A percentile compares a stretch with the other conserved stretches of the same genome.
These are phyloP conservation scores for Prochilodus magdalenae DNA, from an alignment of 2,113 vertebrate genomes.

Conservation along the genomic window DNA sequence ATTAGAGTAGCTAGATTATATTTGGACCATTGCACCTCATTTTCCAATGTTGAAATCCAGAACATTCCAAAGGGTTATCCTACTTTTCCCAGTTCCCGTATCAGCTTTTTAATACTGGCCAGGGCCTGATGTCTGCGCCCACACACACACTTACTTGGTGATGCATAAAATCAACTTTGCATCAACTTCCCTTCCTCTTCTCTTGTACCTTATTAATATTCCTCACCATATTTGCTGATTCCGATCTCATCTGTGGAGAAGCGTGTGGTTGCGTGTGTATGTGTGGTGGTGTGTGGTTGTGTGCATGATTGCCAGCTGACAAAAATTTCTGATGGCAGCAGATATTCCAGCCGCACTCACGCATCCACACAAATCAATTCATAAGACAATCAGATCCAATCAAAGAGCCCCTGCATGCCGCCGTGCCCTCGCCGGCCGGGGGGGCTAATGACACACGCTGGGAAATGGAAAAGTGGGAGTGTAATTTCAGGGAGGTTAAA, in stretches of 20 bases:
- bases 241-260: conserved; percentile 48
- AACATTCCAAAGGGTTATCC: no score
- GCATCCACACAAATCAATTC: conserved; percentile 48
- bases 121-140: not conserved
- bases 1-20: no score
- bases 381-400: conserved; percentile 55
- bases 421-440: conserved; percentile 54
- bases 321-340: conserved; percentile 67
- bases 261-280: conserved; percentile 35
- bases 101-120: no score
- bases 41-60: no score
- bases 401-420: conserved; percentile 50
- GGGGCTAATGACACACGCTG: conserved; percentile 38
- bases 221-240: conserved; percentile 43
- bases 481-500: conserved; percentile 43
- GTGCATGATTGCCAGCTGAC: conserved; percentile 67
- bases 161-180: conserved; percentile 17
- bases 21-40: no score
- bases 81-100: no score
- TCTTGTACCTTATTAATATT: conserved; percentile 41
- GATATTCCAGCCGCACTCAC: conserved; percentile 52
- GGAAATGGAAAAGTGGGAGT: conserved; percentile 40
- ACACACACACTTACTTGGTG: not conserved
- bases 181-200: not conserved
- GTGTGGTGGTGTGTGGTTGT: conserved; percentile 42